phyloP scores from a whole-genome alignment of 2,797 vertebrate species.

The Sebastolobus altivelis region DNA sequence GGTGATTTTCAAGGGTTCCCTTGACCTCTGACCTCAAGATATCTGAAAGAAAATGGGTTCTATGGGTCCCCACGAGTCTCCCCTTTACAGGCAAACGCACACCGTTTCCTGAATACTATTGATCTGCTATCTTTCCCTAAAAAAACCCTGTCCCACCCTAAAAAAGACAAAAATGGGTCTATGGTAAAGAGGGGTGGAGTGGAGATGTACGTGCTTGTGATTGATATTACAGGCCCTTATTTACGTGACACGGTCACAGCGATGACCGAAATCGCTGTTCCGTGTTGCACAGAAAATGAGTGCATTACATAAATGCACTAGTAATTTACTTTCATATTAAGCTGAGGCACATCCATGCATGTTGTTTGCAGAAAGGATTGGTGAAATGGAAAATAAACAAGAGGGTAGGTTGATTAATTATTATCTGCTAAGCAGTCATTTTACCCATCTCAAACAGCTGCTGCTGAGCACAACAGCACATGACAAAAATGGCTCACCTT shows the following conservation, averaged over 20 bases:
- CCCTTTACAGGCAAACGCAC: no score
- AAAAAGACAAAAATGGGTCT: no score
- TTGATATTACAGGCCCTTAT: not conserved
- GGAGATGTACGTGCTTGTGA: not conserved
- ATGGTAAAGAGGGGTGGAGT: no score
- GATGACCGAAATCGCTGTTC: not conserved
- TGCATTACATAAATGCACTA: slow-evolving; percentile 14
- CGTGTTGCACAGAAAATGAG: not conserved
- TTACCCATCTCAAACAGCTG: slow-evolving; percentile 41
- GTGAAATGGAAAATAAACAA: slow-evolving; percentile 47
- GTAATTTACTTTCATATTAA: slow-evolving; percentile 34
- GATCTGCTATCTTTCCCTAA: no score
- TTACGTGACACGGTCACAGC: not conserved
- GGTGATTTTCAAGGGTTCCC: no score
- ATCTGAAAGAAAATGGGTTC: no score
- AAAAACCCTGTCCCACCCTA: no score
- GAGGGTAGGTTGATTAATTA: slow-evolving; percentile 37
- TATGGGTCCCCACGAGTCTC: no score
- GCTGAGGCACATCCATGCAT: not conserved
- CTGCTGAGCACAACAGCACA: slow-evolving; percentile 24
- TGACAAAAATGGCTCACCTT: slow-evolving; percentile 35
- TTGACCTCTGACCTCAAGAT: no score
- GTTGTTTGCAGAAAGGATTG: slow-evolving; percentile 27
- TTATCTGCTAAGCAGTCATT: slow-evolving; percentile 34
- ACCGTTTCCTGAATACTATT: no score